Percentiles rank a stretch among this genome's conserved stretches.
Evolutionary conservation across 2,888 invertebrate species (phyloP).

Genomic region (Metacarcinus magister): DNA sequence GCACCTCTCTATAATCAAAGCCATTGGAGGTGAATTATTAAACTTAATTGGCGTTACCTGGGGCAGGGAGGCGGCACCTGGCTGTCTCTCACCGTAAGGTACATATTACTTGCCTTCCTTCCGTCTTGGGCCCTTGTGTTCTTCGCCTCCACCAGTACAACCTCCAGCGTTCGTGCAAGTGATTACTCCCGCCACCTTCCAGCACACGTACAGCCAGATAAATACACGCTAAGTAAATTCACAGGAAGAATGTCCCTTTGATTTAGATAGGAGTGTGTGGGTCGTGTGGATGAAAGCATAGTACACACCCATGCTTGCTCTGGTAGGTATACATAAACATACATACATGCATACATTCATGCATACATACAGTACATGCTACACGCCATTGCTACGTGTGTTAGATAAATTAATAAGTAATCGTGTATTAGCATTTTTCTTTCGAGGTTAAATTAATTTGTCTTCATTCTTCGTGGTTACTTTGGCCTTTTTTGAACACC

Average conservation of each 20-base stretch:
- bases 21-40: constrained; percentile 64
- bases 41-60: constrained; percentile 58
- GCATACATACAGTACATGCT: neutral
- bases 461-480: constrained; percentile 9
- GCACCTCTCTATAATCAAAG: constrained; percentile 60
- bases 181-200: neutral
- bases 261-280: constrained; percentile 22
- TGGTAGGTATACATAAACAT: neutral
- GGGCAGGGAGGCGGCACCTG: constrained; percentile 46
- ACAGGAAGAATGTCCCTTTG: neutral
- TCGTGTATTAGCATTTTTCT: neutral
- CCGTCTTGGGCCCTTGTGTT: neutral
- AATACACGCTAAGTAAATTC: constrained; percentile 41
- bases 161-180: constrained; percentile 26
- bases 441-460: neutral
- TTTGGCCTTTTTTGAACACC: neutral
- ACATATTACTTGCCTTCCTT: neutral
- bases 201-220: neutral
- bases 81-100: constrained; percentile 41
- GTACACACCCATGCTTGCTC: neutral
- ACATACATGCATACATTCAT: neutral
- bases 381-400: neutral
- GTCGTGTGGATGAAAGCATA: neutral
- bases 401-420: neutral
- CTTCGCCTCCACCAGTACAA: neutral